Conservation (phyloP, 92 coral and sea anemone species). For the Zoanthus sansibaricus region DNA sequence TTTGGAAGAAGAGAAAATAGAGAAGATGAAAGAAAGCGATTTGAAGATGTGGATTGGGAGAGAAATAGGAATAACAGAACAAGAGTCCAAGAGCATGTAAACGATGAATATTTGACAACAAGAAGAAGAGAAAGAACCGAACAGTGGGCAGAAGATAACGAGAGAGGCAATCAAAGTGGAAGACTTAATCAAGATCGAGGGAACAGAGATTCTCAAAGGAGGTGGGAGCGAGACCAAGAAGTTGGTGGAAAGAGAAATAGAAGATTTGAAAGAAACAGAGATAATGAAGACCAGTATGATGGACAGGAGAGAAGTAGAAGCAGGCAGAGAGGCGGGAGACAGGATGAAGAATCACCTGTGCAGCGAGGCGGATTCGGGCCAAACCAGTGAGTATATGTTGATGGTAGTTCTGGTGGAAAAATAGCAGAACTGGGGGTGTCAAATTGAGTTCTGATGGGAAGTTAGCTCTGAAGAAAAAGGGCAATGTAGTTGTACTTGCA, state of each 20-base stretch:
- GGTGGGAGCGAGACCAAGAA: conserved; percentile 36
- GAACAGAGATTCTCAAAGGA: conserved; percentile 22
- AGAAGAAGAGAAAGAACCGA: conserved; percentile 49
- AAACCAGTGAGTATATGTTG: neutral
- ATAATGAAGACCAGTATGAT: conserved; percentile 18
- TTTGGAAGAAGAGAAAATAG: conserved; percentile 22
- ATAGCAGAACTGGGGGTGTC: neutral
- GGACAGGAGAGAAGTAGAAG: conserved; percentile 29
- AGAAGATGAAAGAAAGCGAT: conserved; percentile 2
- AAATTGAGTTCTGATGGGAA: neutral
- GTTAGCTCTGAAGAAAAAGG: neutral
- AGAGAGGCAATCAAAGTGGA: conserved; percentile 6
- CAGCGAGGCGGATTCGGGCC: neutral
- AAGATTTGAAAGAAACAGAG: conserved; percentile 28
- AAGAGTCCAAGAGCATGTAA: conserved; percentile 20
- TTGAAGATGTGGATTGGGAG: conserved; percentile 1
- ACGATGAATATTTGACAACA: conserved; percentile 43
- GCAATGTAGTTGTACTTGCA: too few relatives aligned
- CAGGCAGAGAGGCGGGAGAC: neutral
- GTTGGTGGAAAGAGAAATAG: conserved; percentile 11
- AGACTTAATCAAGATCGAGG: conserved; percentile 16
- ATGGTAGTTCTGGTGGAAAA: neutral
- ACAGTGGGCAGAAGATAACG: conserved; percentile 47
- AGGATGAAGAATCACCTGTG: neutral
- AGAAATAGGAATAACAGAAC: conserved; percentile 22